Percentiles rank a stretch among this genome's conserved stretches.
These are phyloP conservation scores for Hetaerina americana DNA, from an alignment of 1,140 invertebrate species.

Conservation along the genomic window DNA sequence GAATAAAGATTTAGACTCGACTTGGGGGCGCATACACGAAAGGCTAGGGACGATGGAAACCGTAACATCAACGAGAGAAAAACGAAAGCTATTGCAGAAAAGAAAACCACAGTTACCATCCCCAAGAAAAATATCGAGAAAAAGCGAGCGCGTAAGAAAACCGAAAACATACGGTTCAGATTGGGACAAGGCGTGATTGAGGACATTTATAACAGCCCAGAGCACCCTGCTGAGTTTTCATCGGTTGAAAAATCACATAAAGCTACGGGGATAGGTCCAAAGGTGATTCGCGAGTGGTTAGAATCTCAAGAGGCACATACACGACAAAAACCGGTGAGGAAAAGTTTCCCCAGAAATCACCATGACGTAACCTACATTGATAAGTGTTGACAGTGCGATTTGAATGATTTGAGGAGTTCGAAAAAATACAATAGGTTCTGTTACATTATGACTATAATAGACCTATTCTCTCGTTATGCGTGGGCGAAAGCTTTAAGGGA, in stretches of 20 bases:
- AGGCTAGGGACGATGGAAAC: no score
- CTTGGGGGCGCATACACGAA: no score
- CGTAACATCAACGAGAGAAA: no score
- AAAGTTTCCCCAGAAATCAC: neutral
- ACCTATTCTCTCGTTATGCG: neutral
- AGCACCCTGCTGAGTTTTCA: neutral
- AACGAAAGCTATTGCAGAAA: no score
- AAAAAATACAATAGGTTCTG: neutral
- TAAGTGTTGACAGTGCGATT: neutral
- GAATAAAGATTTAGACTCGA: no score
- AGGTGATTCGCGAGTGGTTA: neutral
- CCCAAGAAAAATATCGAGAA: no score
- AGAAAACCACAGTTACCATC: no score
- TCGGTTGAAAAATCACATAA: neutral
- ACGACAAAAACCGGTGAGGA: neutral
- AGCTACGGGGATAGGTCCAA: neutral
- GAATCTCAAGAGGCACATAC: neutral
- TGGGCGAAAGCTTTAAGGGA: neutral
- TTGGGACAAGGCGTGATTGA: no score
- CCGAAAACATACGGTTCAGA: no score
- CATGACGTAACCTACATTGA: neutral
- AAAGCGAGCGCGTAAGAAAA: no score
- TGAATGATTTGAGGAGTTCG: neutral
- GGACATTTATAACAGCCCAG: no score
- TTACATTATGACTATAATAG: neutral